Evolutionary conservation across 2,797 vertebrate genomes (phyloP).

Genomic region (Bovichtus diacanthus): DNA sequence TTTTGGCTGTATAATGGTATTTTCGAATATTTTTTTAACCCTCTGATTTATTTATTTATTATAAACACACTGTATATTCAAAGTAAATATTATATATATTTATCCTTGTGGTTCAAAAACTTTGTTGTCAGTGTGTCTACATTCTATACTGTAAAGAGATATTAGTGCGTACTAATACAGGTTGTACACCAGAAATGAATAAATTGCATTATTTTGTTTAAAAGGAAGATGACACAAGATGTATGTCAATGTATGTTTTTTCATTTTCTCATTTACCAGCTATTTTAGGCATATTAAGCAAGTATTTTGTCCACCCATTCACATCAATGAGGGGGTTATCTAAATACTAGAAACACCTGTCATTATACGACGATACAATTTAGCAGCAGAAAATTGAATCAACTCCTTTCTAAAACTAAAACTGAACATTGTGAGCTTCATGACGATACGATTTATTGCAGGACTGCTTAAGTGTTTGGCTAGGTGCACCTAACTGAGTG

Average conservation of each 20-base stretch:
- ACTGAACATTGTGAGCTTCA: background rate
- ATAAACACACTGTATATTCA: no score
- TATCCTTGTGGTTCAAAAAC: background rate
- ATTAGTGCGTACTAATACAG: background rate
- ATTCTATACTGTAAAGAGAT: background rate
- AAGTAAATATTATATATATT: background rate
- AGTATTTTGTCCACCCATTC: background rate
- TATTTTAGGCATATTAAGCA: background rate
- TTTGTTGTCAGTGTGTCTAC: background rate
- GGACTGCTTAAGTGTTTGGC: background rate
- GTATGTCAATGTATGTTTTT: no score
- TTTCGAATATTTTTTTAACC: background rate
- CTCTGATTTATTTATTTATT: no score
- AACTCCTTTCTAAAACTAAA: background rate
- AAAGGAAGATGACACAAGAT: background rate
- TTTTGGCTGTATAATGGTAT: background rate
- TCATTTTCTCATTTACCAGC: background rate
- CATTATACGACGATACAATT: background rate
- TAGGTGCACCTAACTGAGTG: background rate
- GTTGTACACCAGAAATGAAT: background rate
- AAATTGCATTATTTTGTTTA: background rate
- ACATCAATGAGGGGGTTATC: background rate
- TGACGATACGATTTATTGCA: background rate
- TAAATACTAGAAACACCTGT: background rate
- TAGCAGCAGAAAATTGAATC: background rate